phyloP scores from a whole-genome alignment of 2,888 invertebrate genomes.

The Augochlorella aurata region DNA sequence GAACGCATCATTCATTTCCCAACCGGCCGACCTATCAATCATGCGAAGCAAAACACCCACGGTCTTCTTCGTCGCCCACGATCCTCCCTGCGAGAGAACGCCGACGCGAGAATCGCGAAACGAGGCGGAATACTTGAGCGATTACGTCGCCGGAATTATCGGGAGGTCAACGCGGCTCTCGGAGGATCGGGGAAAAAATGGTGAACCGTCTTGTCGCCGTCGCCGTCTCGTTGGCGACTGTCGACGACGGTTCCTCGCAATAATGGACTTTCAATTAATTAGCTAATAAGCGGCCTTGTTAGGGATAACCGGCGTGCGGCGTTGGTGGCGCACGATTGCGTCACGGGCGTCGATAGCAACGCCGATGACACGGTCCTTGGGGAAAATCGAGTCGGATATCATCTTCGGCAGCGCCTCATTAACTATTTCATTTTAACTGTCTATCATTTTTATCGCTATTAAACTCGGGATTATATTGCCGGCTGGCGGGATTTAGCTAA shows the following conservation, averaged over 20 bases:
- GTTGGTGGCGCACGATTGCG: slow-evolving; percentile 67
- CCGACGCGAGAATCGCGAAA: slow-evolving; percentile 14
- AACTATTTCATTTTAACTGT: neutral
- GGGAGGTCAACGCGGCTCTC: slow-evolving; percentile 36
- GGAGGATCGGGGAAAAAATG: slow-evolving; percentile 11
- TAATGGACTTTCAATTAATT: slow-evolving; percentile 73
- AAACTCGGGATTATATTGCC: neutral
- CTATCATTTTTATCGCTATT: neutral
- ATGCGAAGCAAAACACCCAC: slow-evolving; percentile 15
- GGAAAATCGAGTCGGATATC: neutral
- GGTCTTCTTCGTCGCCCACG: slow-evolving; percentile 32
- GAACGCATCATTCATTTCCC: slow-evolving; percentile 6
- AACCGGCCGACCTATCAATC: slow-evolving; percentile 36
- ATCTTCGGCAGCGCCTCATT: neutral
- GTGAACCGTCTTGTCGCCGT: slow-evolving; percentile 52
- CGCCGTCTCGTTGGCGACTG: slow-evolving; percentile 44
- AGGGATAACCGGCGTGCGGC: slow-evolving; percentile 62
- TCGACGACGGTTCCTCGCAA: slow-evolving; percentile 63
- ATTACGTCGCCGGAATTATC: slow-evolving; percentile 54
- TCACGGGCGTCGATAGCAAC: slow-evolving; percentile 40
- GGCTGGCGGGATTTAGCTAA: neutral
- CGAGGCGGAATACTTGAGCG: slow-evolving; percentile 42
- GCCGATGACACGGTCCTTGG: neutral
- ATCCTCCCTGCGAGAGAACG: slow-evolving; percentile 13
- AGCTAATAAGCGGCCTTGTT: slow-evolving; percentile 70